Percentiles rank a stretch among this genome's conserved stretches.
These are phyloP conservation scores for Vireo griseus DNA, from an alignment of 2,797 vertebrate genomes.

Conservation along the genomic window DNA sequence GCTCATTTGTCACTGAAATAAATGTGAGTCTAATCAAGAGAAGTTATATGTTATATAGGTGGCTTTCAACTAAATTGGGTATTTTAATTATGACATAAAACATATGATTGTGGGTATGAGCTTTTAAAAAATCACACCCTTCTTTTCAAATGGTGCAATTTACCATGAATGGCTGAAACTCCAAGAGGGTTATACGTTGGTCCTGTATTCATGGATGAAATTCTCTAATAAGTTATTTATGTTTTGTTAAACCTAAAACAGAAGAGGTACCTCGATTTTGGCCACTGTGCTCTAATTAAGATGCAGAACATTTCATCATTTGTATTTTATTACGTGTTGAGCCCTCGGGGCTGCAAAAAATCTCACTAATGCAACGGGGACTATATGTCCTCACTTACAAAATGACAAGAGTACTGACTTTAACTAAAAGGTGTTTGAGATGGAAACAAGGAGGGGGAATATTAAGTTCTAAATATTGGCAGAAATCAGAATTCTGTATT, in stretches of 20 bases:
- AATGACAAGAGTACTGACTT: neutral
- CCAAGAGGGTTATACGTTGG: neutral
- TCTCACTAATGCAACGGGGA: neutral
- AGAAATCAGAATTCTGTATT: neutral
- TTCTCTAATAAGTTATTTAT: neutral
- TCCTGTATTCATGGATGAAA: neutral
- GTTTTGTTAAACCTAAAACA: neutral
- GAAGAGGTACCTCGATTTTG: neutral
- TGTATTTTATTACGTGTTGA: neutral
- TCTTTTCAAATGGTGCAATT: neutral
- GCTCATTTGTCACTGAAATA: neutral
- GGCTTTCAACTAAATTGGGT: neutral
- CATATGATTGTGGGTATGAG: neutral
- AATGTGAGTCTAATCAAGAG: neutral
- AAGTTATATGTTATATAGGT: neutral
- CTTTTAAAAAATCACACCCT: neutral
- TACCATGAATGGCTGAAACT: neutral
- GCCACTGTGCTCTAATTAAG: neutral
- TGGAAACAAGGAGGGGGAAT: neutral
- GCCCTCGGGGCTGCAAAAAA: neutral
- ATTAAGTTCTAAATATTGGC: neutral
- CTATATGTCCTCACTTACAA: neutral
- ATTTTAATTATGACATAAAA: neutral
- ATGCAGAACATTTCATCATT: neutral
- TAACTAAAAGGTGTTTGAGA: neutral